These are phyloP conservation scores for Champsocephalus gunnari DNA, from an alignment of 2,797 vertebrate species.

Conservation along the genomic window DNA sequence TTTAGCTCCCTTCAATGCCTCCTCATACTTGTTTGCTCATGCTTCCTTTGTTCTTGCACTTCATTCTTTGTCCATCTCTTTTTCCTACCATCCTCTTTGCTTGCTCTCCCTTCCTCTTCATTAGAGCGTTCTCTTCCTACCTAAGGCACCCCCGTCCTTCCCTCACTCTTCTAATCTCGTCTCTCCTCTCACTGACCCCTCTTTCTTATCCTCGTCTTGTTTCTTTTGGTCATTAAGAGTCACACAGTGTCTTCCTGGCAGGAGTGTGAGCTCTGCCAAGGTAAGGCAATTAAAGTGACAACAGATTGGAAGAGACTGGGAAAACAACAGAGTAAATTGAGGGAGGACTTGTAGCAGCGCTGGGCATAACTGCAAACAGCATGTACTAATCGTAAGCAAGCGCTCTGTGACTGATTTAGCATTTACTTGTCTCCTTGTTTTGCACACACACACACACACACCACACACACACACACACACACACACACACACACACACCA, in stretches of 20 bases:
- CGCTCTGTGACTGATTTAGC: conserved; percentile 40
- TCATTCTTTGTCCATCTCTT: conserved; percentile 14
- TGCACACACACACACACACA: background rate
- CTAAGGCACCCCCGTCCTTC: conserved; percentile 11
- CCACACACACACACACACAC: background rate
- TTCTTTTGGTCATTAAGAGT: conserved; percentile 62
- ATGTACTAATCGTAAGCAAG: conserved; percentile 49
- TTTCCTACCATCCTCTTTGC: conserved; percentile 7
- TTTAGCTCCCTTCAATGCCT: conserved; percentile 18
- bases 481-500: background rate
- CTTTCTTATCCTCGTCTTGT: conserved; percentile 53
- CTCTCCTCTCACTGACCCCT: conserved; percentile 46
- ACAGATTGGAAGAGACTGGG: conserved; percentile 69
- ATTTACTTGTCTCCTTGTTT: conserved; percentile 28
- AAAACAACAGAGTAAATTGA: conserved; percentile 64
- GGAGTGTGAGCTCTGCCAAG: conserved; percentile 64
- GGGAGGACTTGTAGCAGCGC: conserved; percentile 43
- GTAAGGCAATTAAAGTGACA: conserved; percentile 74
- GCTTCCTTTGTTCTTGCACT: conserved; percentile 11
- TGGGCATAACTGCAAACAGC: conserved; percentile 52
- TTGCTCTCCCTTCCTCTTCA: conserved; percentile 20
- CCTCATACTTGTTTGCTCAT: conserved; percentile 24
- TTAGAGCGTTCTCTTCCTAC: conserved; percentile 40
- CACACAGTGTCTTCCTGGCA: conserved; percentile 58
- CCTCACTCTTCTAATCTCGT: conserved; percentile 18